These are phyloP conservation scores for Calyptommatus sinebrachiatus DNA, from an alignment of 2,113 vertebrate genomes.

Conservation along the genomic window DNA sequence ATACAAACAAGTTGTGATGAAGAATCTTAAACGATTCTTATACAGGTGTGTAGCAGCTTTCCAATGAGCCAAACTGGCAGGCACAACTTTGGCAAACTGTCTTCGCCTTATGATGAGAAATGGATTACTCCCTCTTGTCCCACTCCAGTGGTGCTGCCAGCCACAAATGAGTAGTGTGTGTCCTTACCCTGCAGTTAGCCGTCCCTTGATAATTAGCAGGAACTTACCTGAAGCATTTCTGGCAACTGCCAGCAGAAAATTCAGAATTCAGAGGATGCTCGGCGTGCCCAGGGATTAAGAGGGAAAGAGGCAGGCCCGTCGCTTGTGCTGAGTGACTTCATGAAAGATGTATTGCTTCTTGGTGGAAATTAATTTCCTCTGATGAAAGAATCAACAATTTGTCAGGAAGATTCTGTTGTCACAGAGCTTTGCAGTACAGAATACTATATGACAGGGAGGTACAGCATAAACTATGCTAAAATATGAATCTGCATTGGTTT, in stretches of 20 bases:
- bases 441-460: background rate
- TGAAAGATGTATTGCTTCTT: constrained; percentile 8
- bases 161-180: constrained; percentile 14
- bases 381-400: constrained; percentile 21
- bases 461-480: background rate
- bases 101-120: background rate
- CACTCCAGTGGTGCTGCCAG: background rate
- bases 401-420: background rate
- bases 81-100: background rate
- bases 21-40: background rate
- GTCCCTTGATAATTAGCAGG: constrained; percentile 23
- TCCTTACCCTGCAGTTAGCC: constrained; percentile 12
- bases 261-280: background rate
- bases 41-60: background rate
- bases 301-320: background rate
- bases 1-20: background rate
- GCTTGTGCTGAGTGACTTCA: constrained; percentile 3
- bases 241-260: background rate
- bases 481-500: background rate
- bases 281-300: background rate
- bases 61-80: background rate
- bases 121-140: background rate
- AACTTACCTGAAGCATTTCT: constrained; percentile 6
- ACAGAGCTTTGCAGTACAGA: background rate
- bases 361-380: constrained; percentile 28